Base-by-base conservation (phyloP, 1,140 invertebrate species). In the Agraylea sexmaculata region DNA sequence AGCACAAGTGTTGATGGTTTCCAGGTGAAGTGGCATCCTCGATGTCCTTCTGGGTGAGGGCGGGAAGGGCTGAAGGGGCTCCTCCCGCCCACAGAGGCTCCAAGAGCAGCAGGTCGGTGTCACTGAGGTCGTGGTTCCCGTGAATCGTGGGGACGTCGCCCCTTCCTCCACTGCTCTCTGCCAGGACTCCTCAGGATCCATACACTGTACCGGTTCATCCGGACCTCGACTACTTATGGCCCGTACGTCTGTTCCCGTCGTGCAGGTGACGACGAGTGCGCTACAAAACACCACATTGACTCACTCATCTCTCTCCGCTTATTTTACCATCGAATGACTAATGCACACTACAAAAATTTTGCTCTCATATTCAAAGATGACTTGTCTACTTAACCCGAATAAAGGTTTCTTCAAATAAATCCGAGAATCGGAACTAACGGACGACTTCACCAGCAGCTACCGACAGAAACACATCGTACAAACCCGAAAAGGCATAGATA, bases 71-170 rank as follows among this genome's bases (percentile, higher is more conserved):
- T 19, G 5, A 2, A 19, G 17, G 8, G 11, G 25, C 11, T 4
- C 7, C 15, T 18, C 8, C 30, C 19, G 42, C 34, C 42, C 42
- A 43, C 3, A 43, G 35, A 2, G 42, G 42, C 29, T 37, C 29
- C 36, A 43, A 21, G 19, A 43, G 35, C 34, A 43, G 42, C 20
- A 37, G 27, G 35, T 43, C 42, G n/a, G n/a, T n/a, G n/a, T n/a
- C n/a, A 15, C 10, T 13, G 8, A 10, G 34, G 16, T 7, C 34
- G 11, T 36, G 16, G 20, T 29, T 19, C 33, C 7, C 13, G 30
- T 23, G 39, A 20, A 27, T 29, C 37, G 25, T 17, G 12, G 23
- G 36, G 19, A 22, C 2, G n/a, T 2, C 8, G 33, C 15, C 37
- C 41, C 41, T 36, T 42, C 33, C 33, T 42, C 33, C 33, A 32